Conservation (phyloP, 2,113 vertebrate genomes). For the Grantiella picta region DNA sequence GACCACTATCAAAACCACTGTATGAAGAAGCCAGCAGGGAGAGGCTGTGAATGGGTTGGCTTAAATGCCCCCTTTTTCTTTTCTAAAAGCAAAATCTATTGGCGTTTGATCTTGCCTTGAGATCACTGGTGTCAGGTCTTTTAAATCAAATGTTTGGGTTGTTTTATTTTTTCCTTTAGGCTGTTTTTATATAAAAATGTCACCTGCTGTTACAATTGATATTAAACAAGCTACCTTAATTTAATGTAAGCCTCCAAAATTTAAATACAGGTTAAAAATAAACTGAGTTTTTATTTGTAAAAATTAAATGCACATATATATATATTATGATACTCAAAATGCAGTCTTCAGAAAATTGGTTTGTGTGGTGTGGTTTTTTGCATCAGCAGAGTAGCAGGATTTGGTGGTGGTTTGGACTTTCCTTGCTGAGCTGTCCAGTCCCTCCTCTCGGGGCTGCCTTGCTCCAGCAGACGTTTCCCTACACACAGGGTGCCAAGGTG, state of each 20-base stretch:
- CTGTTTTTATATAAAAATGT: constrained; percentile 79
- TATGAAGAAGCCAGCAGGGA: constrained; percentile 72
- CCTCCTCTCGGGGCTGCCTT: not conserved
- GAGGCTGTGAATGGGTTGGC: constrained; percentile 68
- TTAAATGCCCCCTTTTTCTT: constrained; percentile 65
- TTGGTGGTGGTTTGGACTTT: constrained; percentile 7
- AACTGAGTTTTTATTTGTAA: constrained; percentile 77
- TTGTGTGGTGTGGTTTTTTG: constrained; percentile 77
- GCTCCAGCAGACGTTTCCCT: not conserved
- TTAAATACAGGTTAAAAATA: constrained; percentile 75
- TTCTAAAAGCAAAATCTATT: constrained; percentile 68
- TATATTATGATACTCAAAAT: constrained; percentile 82
- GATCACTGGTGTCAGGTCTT: constrained; percentile 75
- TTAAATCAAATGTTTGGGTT: constrained; percentile 67
- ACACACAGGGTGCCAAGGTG: fast-evolving
- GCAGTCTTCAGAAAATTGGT: constrained; percentile 76
- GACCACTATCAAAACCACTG: constrained; percentile 79
- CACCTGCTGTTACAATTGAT: constrained; percentile 74
- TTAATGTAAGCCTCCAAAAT: constrained; percentile 78
- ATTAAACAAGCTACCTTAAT: constrained; percentile 76
- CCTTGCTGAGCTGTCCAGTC: not conserved
- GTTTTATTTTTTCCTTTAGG: constrained; percentile 54
- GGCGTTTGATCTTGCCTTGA: constrained; percentile 66
- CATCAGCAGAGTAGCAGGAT: constrained; percentile 48
- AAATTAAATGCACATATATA: constrained; percentile 77